phyloP scores from a whole-genome alignment of 2,888 invertebrate species.

The Liopterus haemorrhoidalis region DNA sequence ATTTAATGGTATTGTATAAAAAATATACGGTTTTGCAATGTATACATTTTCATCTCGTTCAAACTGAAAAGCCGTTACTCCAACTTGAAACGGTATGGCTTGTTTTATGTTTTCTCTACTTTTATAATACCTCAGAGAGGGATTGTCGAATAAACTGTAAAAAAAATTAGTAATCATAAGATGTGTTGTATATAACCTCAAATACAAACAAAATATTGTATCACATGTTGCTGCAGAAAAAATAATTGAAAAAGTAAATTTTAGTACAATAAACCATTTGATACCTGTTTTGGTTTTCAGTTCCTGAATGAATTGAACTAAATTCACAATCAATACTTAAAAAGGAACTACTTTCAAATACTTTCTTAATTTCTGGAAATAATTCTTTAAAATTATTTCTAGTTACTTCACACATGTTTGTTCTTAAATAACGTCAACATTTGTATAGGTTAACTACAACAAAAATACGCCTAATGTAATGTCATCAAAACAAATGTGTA shows the following conservation, averaged over 20 bases:
- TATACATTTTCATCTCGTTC: conserved; percentile 55
- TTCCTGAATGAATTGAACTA: conserved; percentile 48
- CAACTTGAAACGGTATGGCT: conserved; percentile 63
- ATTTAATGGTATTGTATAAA: conserved; percentile 61
- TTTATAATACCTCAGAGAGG: conserved; percentile 51
- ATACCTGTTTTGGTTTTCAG: too few relatives aligned
- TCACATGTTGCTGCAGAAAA: too few relatives aligned
- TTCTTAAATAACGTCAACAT: too few relatives aligned
- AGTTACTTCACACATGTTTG: conserved; percentile 57
- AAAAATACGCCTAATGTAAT: too few relatives aligned
- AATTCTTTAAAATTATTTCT: conserved; percentile 55
- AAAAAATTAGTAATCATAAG: conserved; percentile 18
- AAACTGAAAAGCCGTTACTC: conserved; percentile 60
- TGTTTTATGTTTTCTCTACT: conserved; percentile 46
- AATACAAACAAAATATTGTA: conserved; percentile 10
- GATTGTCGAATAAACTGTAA: conserved; percentile 57
- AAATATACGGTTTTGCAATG: conserved; percentile 57
- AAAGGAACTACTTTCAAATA: conserved; percentile 55
- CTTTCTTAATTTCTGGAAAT: conserved; percentile 51
- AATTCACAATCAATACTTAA: conserved; percentile 70
- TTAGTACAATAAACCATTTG: conserved; percentile 8
- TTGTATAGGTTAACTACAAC: too few relatives aligned
- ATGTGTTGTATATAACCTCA: background rate
- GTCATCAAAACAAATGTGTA: too few relatives aligned
- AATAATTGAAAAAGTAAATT: background rate